Evolutionary conservation across 2,797 vertebrate genomes (phyloP), one percentile per base, ranked within the genome.

Genomic region (Prunella strophiata): DNA sequence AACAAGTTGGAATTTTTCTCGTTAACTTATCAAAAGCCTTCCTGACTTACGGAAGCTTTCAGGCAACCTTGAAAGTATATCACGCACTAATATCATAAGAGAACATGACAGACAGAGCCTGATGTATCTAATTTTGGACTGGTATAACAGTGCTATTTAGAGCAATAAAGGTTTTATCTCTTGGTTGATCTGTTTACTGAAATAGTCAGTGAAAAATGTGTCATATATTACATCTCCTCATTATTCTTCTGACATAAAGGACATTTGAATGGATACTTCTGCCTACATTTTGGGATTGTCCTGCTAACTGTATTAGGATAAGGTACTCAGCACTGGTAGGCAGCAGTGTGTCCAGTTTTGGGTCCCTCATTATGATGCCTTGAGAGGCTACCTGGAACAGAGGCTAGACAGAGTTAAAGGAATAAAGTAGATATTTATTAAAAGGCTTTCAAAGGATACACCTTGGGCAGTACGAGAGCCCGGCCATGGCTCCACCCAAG

Each of bases 51-150:
- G 59, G 61, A 92, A 83, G 54, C 65, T 94, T 93, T 88, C 58
- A 92, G 68, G 26, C 65, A 83, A 80, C 75, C 86, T 94, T 95
- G 75, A 96, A 92, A 95, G 36, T 40, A 48, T 80, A 54, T 89
- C 45, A 88, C 0, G 10, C 19, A 51, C 40, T 95, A 88, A 81
- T 81, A 91, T 55, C 47, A 45, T 74, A 73, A 91, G 36, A 66
- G 65, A 95, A 87, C 82, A 72, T 72, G 86, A 92, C 85, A 85
- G 50, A n/a, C 50, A 83, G 65, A 78, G 67, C 36, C 55, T 88
- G 84, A 68, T 88, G 84, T 93, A 59, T 85, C 92, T 97, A 92
- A 92, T 91, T 94, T 96, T 96, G 78, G 81, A 74, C 50, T 68
- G 32, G 36, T 63, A 32, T 77, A 85, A 82, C 45, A 75, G 36